phyloP scores from a whole-genome alignment of 92 coral and sea anemone genomes.

The Porites evermanni region DNA sequence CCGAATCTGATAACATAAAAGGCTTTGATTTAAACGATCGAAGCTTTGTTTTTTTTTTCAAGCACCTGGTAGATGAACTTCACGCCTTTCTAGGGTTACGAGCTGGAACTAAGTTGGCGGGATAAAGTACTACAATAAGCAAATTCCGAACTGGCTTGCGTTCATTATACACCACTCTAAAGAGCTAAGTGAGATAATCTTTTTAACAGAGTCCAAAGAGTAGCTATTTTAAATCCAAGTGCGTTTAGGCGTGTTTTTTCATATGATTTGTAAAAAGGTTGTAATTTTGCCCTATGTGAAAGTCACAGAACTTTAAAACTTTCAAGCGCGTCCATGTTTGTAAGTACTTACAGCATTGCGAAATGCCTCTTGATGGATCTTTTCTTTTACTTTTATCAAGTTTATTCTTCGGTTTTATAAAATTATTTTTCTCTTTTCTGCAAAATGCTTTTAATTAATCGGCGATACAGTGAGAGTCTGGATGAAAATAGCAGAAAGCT shows the following conservation, averaged over 20 bases:
- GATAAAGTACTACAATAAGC: not conserved
- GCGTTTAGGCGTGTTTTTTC: no score
- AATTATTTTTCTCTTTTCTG: not conserved
- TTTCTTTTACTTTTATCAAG: not conserved
- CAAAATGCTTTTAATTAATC: not conserved
- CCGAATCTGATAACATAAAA: not conserved
- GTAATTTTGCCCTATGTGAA: not conserved
- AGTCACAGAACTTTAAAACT: not conserved
- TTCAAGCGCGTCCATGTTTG: not conserved
- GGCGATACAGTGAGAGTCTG: no score
- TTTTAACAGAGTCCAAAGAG: no score
- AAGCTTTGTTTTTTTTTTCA: not conserved
- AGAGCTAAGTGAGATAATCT: no score
- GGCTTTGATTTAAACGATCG: not conserved
- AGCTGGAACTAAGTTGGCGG: not conserved
- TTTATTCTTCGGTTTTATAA: no score
- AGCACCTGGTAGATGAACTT: constrained; percentile 6
- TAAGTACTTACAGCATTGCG: not conserved
- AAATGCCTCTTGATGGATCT: not conserved
- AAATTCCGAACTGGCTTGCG: no score
- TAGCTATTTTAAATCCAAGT: no score
- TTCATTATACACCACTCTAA: no score
- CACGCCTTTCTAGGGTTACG: not conserved
- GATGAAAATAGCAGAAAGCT: no score
- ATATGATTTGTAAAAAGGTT: not conserved